Base-by-base conservation (phyloP, 2,888 invertebrate genomes). In the Gandaritis pyraliata region DNA sequence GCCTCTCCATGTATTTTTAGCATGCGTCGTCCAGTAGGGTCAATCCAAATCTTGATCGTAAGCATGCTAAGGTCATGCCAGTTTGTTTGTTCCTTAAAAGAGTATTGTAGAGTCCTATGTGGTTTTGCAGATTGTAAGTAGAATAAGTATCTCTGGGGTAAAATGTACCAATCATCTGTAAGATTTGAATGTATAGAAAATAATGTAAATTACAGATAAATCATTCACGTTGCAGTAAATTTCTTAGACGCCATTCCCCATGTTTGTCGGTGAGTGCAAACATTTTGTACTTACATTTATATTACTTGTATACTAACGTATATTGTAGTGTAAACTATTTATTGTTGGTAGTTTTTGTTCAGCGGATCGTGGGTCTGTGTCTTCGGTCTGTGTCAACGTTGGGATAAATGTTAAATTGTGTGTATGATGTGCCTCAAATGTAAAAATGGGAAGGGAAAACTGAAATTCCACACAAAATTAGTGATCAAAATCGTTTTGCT, bases 201-300 rank as follows among this genome's bases (percentile, higher is more conserved):
- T 62, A 53, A 63, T 64, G 72, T 81, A 83, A 76, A 82, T 90
- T 89, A 68, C 91, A 91, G 91, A 91, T 91, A 75, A 86, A 83
- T 77, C 73, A 80, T 80, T 86, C 90, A 82, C 66, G 83, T 88
- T 90, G 90, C 90, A 76, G 90, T 87, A 88, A 82, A 82, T 86
- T 84, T 77, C 69, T 90, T 84, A 88, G 85, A 77, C 81, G 85
- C 64, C 83, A 85, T 78, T 76, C 85, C 58, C 74, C 84, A 73
- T 86, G 86, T 84, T 78, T 85, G 81, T 78, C 87, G 90, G 91
- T 90, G 87, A 91, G 91, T 88, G 82, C 82, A 80, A 81, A 83
- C 77, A 72, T 72, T 66, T 72, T 68, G 66, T 72, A 74, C 74
- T 68, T 65, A 59, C 36, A 45, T 61, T 53, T 57, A 48, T 61